Evolutionary conservation across 2,113 vertebrate genomes (phyloP).

Genomic region (Tylochromis polylepis): DNA sequence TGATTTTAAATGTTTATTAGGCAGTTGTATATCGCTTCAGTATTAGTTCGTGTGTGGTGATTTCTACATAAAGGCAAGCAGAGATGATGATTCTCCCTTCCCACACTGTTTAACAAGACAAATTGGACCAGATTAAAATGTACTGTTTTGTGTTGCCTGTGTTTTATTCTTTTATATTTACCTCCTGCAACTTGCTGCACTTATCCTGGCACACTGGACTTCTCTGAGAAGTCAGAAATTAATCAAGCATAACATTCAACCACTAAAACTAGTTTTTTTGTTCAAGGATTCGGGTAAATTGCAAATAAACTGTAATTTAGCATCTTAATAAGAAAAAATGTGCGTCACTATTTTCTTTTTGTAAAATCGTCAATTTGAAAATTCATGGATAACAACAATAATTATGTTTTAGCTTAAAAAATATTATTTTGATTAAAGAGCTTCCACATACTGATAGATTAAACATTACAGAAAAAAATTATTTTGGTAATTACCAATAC

Average conservation of each 20-base stretch:
- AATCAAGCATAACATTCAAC: too few species aligned
- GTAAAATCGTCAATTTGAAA: not conserved
- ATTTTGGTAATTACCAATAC: not conserved
- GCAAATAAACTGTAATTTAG: not conserved
- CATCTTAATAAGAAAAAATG: not conserved
- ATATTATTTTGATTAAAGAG: not conserved
- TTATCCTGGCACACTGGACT: too few species aligned
- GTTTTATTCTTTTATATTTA: too few species aligned
- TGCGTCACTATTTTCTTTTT: not conserved
- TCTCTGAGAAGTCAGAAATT: too few species aligned
- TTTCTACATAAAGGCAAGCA: not conserved
- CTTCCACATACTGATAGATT: not conserved
- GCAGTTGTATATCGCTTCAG: not conserved
- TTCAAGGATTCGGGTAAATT: too few species aligned
- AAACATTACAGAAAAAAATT: not conserved
- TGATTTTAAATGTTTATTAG: not conserved
- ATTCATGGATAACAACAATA: not conserved
- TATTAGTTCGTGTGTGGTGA: not conserved
- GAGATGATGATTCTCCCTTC: not conserved
- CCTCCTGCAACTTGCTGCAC: too few species aligned
- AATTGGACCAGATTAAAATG: too few species aligned
- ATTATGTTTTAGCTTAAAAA: not conserved
- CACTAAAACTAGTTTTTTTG: too few species aligned
- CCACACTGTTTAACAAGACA: too few species aligned
- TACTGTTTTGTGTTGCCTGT: too few species aligned